Conservation (phyloP, 1,140 invertebrate genomes). For the Dinothrombium tinctorium region DNA sequence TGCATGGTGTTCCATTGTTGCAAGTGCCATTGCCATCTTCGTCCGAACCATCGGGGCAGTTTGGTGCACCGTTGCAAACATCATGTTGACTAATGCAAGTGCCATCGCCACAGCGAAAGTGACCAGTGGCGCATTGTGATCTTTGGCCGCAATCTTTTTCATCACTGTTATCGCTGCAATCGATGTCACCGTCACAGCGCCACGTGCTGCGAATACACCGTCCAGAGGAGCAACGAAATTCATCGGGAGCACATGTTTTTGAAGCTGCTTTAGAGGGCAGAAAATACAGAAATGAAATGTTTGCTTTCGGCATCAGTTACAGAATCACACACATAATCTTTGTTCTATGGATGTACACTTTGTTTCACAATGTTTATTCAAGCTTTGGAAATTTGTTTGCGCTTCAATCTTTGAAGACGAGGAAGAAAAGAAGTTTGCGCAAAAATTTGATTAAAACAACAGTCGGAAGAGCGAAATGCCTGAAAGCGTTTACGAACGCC, state of each 20-base stretch:
- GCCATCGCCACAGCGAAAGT: slow-evolving; percentile 42
- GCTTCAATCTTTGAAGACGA: too few relatives aligned
- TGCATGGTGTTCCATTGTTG: slow-evolving; percentile 15
- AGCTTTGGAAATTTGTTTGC: too few relatives aligned
- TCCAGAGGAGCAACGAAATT: slow-evolving; percentile 31
- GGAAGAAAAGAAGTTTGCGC: too few relatives aligned
- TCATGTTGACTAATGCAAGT: slow-evolving; percentile 27
- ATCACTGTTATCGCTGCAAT: slow-evolving; percentile 24
- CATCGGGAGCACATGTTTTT: slow-evolving; percentile 11
- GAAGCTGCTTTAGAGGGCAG: neutral
- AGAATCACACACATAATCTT: too few relatives aligned
- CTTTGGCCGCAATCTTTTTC: slow-evolving; percentile 20
- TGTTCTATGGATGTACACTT: too few relatives aligned
- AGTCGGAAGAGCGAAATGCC: too few relatives aligned
- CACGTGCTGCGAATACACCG: slow-evolving; percentile 29
- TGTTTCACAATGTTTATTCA: too few relatives aligned
- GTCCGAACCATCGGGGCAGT: slow-evolving; percentile 18
- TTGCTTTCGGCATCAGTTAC: too few relatives aligned
- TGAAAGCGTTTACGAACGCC: too few relatives aligned
- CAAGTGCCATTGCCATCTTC: slow-evolving; percentile 16
- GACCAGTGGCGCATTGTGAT: slow-evolving; percentile 22
- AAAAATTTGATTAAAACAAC: too few relatives aligned
- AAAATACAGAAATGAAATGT: neutral
- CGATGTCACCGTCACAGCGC: slow-evolving; percentile 26
- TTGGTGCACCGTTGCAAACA: slow-evolving; percentile 14